Base-by-base conservation (phyloP, 2,113 vertebrate species). In the Centropus bengalensis region DNA sequence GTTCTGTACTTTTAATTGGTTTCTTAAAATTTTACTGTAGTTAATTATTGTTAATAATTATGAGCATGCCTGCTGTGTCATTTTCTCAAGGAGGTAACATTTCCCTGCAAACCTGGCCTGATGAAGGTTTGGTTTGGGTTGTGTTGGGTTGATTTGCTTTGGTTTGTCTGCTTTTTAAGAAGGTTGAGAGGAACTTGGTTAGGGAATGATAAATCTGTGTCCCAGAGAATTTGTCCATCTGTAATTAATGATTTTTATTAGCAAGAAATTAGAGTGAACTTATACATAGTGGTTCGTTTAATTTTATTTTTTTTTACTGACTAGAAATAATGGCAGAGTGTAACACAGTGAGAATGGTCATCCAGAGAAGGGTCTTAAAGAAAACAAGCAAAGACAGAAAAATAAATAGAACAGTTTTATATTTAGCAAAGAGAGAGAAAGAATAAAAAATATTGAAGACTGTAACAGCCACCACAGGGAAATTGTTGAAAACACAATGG, bases 171-270 rank as follows among this genome's bases (percentile, higher is more conserved):
- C 11, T 83, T 73, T 81, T 66, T 70, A 54, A 36, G 22, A 58
- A 73, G 18, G 26, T 9, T 69, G 44, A 89, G 22, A 69, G 64
- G 75, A 82, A 66, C 17, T 73, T 26, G 3, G 3, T 56, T 62
- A 84, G n/a, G 67, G 32, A 86, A 68, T 60, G 36, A 36, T 40
- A 88, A 33, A 38, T 74, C 86, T 56, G 27, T 62, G 49, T 78
- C 56, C 36, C 33, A 66, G 56, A 68, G 40, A 9, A 68, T 81
- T 74, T 78, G 6, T 54, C 5, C 67, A 5, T 63, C 89, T 59
- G 40, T 68, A n/a, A 91, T 63, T 88, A 75, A 74, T 84, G 26
- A 70, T 71, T 84, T 90, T 91, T 86, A 71, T 82, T n/a, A 58
- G 27, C 75, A 81, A 81, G 56, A 78, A 84, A 75, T 67, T 75